These are phyloP conservation scores for Drosophila nigromelanica DNA, from an alignment of 1,140 invertebrate species.

Conservation along the genomic window DNA sequence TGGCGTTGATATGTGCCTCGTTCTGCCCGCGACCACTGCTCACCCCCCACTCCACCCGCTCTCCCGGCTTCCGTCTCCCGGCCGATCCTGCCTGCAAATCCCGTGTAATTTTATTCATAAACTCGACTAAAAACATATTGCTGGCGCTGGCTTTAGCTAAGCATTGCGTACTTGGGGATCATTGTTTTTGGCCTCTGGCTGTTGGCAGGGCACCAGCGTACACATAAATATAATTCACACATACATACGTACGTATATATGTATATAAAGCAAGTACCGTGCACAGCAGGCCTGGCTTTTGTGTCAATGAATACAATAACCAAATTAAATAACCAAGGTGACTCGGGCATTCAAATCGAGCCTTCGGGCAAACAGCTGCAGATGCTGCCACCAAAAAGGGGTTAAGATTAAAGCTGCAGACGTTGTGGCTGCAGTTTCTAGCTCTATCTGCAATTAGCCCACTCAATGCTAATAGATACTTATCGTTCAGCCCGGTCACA, in stretches of 20 bases:
- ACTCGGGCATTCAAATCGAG: conserved; percentile 32
- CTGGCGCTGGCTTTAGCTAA: conserved; percentile 37
- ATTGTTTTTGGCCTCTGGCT: conserved; percentile 54
- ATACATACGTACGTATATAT: not conserved
- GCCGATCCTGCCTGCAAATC: conserved; percentile 18
- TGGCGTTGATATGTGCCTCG: conserved; percentile 65
- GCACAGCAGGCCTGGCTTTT: conserved; percentile 72
- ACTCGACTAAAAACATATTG: conserved; percentile 66
- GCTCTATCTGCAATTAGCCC: conserved; percentile 42
- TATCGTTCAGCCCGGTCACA: conserved; percentile 51
- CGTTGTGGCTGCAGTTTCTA: not conserved
- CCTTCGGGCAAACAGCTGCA: conserved; percentile 39
- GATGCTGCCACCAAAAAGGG: conserved; percentile 37
- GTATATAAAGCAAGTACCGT: conserved; percentile 31
- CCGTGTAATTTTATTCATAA: conserved; percentile 79
- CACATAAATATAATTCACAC: not conserved
- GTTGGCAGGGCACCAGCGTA: conserved; percentile 55
- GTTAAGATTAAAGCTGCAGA: conserved; percentile 34
- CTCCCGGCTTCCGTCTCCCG: not conserved
- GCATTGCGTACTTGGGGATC: conserved; percentile 10
- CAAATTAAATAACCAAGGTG: conserved; percentile 82
- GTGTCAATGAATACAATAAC: conserved; percentile 82
- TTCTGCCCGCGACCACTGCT: not conserved
- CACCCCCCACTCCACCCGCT: not conserved
- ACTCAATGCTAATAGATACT: conserved; percentile 68